A percentile compares a stretch with the other conserved stretches of the same genome.
Evolutionary conservation across 2,797 vertebrate species (phyloP).

Genomic region (Sebastes matsubarae): DNA sequence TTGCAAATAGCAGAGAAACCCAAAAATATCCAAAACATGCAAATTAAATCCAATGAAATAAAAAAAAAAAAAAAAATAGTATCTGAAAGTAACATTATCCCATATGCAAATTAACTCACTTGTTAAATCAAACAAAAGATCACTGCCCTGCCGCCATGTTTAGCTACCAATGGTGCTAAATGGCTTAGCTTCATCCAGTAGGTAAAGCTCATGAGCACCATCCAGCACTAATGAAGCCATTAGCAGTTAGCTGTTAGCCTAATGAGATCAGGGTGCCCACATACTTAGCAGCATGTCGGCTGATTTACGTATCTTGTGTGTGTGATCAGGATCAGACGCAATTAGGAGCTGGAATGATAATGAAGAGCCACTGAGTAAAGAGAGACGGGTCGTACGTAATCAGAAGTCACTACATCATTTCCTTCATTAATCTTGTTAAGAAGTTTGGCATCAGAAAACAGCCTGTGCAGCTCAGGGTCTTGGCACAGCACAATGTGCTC

Average conservation of each 20-base stretch:
- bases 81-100: not conserved
- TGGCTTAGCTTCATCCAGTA: slow-evolving; percentile 39
- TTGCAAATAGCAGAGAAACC: not conserved
- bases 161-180: slow-evolving; percentile 35
- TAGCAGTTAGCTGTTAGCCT: slow-evolving; percentile 53
- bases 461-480: not conserved
- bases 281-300: slow-evolving; percentile 18
- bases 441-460: not conserved
- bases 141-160: not conserved
- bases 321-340: slow-evolving; percentile 49
- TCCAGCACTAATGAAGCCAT: slow-evolving; percentile 61
- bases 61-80: too few species aligned
- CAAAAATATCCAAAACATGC: not conserved
- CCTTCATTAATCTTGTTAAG: not conserved
- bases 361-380: slow-evolving; percentile 12
- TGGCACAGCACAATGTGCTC: not conserved
- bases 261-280: slow-evolving; percentile 68
- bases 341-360: slow-evolving; percentile 28
- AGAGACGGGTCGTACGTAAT: not conserved
- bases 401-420: not conserved
- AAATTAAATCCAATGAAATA: not conserved
- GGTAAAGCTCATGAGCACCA: slow-evolving; percentile 34
- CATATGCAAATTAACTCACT: slow-evolving; percentile 9
- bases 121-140: slow-evolving; percentile 13
- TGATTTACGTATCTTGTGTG: slow-evolving; percentile 29